Conservation (phyloP, 2,113 vertebrate genomes). For the Hiodon tergisus region DNA sequence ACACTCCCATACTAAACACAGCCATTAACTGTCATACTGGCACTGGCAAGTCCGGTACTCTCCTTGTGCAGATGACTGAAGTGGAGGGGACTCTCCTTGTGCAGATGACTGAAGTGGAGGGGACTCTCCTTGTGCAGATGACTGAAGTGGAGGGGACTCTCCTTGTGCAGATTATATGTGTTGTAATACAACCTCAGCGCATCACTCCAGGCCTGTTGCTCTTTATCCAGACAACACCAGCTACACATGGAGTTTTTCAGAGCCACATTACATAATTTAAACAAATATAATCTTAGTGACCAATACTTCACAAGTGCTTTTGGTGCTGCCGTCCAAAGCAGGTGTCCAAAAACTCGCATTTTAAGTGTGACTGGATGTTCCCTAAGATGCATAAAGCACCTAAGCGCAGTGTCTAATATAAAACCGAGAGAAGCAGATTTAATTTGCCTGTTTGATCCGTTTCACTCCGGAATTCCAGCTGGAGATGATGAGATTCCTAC, state of each 20-base stretch:
- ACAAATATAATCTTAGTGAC: constrained; percentile 64
- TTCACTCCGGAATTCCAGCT: constrained; percentile 73
- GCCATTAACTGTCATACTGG: no score
- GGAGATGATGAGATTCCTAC: constrained; percentile 75
- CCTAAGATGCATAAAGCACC: constrained; percentile 62
- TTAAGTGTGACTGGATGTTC: constrained; percentile 71
- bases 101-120: no score
- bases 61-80: no score
- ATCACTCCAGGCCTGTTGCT: not conserved
- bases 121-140: no score
- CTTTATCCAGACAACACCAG: constrained; percentile 1
- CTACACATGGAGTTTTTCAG: constrained; percentile 21
- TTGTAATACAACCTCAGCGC: no score
- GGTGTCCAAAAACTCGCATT: constrained; percentile 85
- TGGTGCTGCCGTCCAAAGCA: constrained; percentile 73
- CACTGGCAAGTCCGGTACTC: no score
- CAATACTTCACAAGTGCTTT: constrained; percentile 75
- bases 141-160: no score
- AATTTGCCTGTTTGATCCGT: constrained; percentile 79
- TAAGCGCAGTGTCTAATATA: constrained; percentile 72
- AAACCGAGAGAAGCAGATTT: constrained; percentile 80
- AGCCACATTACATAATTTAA: constrained; percentile 68
- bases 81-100: no score
- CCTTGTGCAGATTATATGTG: no score
- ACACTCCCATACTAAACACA: no score